Evolutionary conservation across 2,113 vertebrate genomes (phyloP).

Genomic region (Notiomystis cincta): DNA sequence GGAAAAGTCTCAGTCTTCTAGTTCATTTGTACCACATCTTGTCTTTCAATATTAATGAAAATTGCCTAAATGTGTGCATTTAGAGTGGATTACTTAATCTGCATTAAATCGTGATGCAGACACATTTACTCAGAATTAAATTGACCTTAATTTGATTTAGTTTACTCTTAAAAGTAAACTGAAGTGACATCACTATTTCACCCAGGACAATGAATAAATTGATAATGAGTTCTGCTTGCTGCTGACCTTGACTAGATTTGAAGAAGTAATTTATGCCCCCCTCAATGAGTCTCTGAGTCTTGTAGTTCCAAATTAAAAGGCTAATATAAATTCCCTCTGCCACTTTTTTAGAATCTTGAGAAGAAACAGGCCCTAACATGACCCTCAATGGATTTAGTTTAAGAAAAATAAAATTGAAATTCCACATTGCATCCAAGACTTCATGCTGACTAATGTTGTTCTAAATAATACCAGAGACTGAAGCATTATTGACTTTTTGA

Average conservation of each 20-base stretch:
- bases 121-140: background rate
- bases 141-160: background rate
- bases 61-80: background rate
- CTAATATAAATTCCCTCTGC: background rate
- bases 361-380: conserved; percentile 40
- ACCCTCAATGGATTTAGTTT: background rate
- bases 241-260: conserved; percentile 13
- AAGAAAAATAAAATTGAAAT: conserved; percentile 7
- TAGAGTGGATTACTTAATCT: background rate
- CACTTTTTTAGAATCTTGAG: background rate
- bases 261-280: background rate
- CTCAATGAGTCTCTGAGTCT: background rate
- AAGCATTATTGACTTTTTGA: background rate
- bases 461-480: conserved; percentile 8
- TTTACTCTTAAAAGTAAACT: background rate
- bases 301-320: conserved; percentile 10
- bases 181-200: background rate
- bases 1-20: background rate
- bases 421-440: conserved; percentile 30
- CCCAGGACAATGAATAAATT: background rate
- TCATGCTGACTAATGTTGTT: conserved; percentile 10
- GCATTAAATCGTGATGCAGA: background rate
- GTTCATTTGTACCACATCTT: background rate
- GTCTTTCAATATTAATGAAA: conserved; percentile 25
- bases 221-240: background rate